Base-by-base conservation (phyloP, 2,888 invertebrate species). In the Amiota mariae region DNA sequence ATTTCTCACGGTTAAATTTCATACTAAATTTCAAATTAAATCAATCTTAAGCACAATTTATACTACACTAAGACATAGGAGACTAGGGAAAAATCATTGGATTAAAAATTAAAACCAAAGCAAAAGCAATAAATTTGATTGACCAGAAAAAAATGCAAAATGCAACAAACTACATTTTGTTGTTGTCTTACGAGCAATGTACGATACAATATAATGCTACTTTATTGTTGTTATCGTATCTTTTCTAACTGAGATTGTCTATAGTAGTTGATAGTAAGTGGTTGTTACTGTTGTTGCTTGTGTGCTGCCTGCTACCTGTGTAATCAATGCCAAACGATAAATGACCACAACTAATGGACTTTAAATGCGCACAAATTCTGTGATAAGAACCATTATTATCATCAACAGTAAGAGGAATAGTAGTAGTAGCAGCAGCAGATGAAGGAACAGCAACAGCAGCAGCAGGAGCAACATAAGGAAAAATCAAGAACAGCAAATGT, bases 161-260 rank as follows among this genome's bases (percentile, higher is more conserved):
- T 36, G 36, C 36, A 36, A 36, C 36, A 36, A 36, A 36, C 36
- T 6, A 36, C 36, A 36, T 77, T 75, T 59, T 48, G 54, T 18
- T 48, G 54, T 18, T 71, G 46, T 24, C 24, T 24, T 24, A 24
- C 2, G 24, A 24, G 24, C 24, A 24, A 24, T 24, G 24, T 24
- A 24, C 24, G n/a, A 24, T 49, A 20, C 54, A 71, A 66, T 72
- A 36, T 36, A 36, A 20, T 61, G 10, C 13, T 61, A 24, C 24
- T 18, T 61, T 64, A 48, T 72, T 72, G 70, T 72, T 72, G 72
- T 74, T 73, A 71, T 72, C 73, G 72, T 78, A 72, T 81, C 76
- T 78, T 79, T 81, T 77, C 77, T 79, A 79, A 76, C 77, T 80
- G 78, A 81, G 72, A 77, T 84, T 84, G 84, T 85, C 82, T 78